Evolutionary conservation across 2,888 invertebrate genomes (phyloP).

Genomic region (Tetramorium bicarinatum): DNA sequence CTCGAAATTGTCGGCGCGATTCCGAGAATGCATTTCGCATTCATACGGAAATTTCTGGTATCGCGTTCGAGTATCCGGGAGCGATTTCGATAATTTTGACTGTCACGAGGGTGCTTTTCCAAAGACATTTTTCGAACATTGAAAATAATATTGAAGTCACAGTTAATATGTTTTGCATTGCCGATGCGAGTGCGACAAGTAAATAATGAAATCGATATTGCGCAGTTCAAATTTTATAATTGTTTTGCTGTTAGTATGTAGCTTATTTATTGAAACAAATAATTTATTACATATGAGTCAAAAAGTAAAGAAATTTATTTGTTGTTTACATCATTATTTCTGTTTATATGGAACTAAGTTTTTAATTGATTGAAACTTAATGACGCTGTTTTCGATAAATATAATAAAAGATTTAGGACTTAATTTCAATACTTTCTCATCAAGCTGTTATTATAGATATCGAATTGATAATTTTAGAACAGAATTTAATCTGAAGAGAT

Average conservation of each 20-base stretch:
- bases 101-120: neutral
- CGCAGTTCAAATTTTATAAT: slow-evolving; percentile 3
- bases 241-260: neutral
- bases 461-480: slow-evolving; percentile 16
- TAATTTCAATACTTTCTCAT: slow-evolving; percentile 16
- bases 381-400: neutral
- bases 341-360: neutral
- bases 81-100: slow-evolving; percentile 29
- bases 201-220: neutral
- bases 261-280: neutral
- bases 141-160: slow-evolving; percentile 1
- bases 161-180: neutral
- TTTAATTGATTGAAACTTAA: neutral
- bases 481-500: neutral
- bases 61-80: slow-evolving; percentile 23
- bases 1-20: slow-evolving; percentile 21
- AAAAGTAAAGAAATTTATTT: neutral
- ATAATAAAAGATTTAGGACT: neutral
- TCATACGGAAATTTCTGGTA: slow-evolving; percentile 49
- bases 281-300: neutral
- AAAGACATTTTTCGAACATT: neutral
- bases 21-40: slow-evolving; percentile 40
- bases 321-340: neutral
- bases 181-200: neutral
- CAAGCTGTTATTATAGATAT: slow-evolving; percentile 17